Evolutionary conservation across 1,140 invertebrate species (phyloP), one percentile per base, ranked within the genome.

Genomic region (Uloborus diversus): DNA sequence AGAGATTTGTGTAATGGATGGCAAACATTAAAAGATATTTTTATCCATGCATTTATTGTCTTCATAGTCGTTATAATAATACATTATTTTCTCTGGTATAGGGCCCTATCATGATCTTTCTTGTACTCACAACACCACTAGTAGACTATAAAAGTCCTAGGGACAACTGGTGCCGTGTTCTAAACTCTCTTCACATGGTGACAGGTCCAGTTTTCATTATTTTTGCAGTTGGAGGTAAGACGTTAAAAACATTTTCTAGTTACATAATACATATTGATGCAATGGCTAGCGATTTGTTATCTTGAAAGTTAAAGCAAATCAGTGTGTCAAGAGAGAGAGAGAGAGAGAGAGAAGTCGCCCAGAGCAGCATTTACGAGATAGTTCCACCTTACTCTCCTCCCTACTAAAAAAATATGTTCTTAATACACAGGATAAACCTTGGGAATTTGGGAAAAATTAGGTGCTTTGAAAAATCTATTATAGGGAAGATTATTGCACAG

Each of bases 81-180:
- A 53, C 4, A 20, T 53, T 53, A n/a, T n/a, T n/a, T n/a, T n/a
- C n/a, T n/a, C n/a, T n/a, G n/a, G 66, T 89, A 65, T 85, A 89
- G 85, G 79, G 86, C 42, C 91, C 91, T 0, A 83, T 89, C 2
- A 86, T 89, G 82, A 81, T 91, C 47, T 3, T 90, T 1, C 84
- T 92, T 3, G 88, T 89, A 30, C 81, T 91, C 30, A 88, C 90
- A 47, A 86, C 90, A 65, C 91, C 91, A 0, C 86, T 91, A 0
- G 89, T 91, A 7, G 88, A 90, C 81, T 85, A 88, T 64, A 87
- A 88, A 5, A 84, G 87, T 0, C 82, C 85, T 28, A 86, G 88
- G 84, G 82, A 88, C 73, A 90, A 90, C 57, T 92, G 91, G 91
- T 90, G 89, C 47, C 87, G 89, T 81, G 82, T 88, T 33, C 84